A percentile compares a stretch with the other conserved stretches of the same genome.
These are phyloP conservation scores for Pollimyrus isidori DNA, from an alignment of 2,113 vertebrate species.

Conservation along the genomic window DNA sequence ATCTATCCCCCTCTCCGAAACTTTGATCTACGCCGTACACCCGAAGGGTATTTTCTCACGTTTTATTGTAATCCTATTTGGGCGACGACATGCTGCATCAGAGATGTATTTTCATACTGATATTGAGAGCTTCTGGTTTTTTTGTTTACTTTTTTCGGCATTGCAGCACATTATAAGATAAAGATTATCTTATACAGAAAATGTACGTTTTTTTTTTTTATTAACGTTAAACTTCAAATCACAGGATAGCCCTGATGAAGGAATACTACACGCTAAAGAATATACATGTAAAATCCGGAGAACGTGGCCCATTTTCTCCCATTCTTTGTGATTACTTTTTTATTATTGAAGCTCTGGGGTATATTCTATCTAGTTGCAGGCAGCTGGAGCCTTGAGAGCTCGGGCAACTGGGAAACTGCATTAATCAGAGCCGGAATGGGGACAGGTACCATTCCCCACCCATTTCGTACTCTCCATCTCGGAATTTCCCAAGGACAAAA, in stretches of 20 bases:
- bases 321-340: not conserved
- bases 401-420: conserved; percentile 54
- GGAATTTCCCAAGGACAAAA: conserved; percentile 64
- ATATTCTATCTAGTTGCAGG: conserved; percentile 40
- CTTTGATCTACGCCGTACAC: conserved; percentile 11
- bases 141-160: not conserved
- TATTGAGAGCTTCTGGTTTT: not conserved
- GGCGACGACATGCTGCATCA: not conserved
- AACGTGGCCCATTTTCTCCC: not conserved
- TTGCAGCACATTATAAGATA: not conserved
- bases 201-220: not conserved
- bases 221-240: not conserved
- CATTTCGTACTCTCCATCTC: conserved; percentile 51
- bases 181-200: not conserved
- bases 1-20: not conserved
- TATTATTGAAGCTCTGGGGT: conserved; percentile 33
- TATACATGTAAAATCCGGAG: not conserved
- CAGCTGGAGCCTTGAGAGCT: conserved; percentile 53
- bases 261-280: not conserved
- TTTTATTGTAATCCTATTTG: conserved; percentile 21
- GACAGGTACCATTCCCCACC: conserved; percentile 52
- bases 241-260: not conserved
- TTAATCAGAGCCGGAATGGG: conserved; percentile 63
- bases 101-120: not conserved
- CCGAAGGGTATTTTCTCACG: conserved; percentile 4